Conservation (phyloP, 2,797 vertebrate species). For the Lepilemur ruficaudatus region DNA sequence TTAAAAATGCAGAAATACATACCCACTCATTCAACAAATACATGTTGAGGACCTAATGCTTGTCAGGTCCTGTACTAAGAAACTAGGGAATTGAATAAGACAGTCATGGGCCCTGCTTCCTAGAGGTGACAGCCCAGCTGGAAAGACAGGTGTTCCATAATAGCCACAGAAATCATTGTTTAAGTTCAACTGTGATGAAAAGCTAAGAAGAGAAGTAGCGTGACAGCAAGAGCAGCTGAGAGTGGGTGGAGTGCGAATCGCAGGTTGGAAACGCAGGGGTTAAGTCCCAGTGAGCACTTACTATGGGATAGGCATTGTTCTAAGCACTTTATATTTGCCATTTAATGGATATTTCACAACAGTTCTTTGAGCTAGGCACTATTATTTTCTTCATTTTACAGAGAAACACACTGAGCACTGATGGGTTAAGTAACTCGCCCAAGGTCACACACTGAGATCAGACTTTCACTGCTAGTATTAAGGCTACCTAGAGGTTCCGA, state of each 20-base stretch:
- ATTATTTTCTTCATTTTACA: not conserved
- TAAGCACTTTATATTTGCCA: not conserved
- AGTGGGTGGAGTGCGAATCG: no score
- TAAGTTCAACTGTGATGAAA: not conserved
- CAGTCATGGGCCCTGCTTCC: not conserved
- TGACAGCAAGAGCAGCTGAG: not conserved
- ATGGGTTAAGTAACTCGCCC: not conserved
- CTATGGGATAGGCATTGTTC: not conserved
- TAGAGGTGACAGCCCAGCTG: not conserved
- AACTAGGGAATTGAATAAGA: not conserved
- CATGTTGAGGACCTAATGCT: not conserved
- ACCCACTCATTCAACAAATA: not conserved
- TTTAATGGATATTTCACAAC: not conserved
- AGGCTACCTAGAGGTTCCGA: not conserved
- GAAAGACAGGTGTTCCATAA: not conserved
- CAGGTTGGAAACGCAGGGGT: not conserved
- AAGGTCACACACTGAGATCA: not conserved
- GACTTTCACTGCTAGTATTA: not conserved
- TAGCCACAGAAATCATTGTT: not conserved
- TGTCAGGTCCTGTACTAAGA: not conserved
- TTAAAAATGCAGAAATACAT: not conserved
- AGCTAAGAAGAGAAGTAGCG: not conserved
- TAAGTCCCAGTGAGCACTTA: not conserved
- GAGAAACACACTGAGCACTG: not conserved
- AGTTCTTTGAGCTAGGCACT: not conserved